These are phyloP conservation scores for Onychorhynchus coronatus DNA, from an alignment of 2,113 vertebrate genomes.

Conservation along the genomic window DNA sequence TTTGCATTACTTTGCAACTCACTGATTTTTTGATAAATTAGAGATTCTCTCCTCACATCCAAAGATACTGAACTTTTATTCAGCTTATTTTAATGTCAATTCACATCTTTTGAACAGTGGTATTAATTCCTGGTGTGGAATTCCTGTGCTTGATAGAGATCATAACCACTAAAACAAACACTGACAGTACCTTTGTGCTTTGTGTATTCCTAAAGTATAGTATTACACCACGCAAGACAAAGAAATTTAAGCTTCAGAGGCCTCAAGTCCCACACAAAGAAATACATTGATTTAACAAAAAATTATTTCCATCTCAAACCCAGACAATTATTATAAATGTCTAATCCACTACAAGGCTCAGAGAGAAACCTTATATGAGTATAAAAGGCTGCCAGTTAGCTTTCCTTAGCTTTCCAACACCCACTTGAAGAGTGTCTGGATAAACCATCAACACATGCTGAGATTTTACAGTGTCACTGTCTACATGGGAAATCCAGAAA, in stretches of 20 bases:
- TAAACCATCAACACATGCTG: conserved; percentile 20
- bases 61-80: background rate
- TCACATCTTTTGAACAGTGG: background rate
- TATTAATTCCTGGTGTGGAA: background rate
- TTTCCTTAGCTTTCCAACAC: background rate
- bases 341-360: background rate
- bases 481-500: background rate
- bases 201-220: background rate
- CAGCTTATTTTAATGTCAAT: background rate
- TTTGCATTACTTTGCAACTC: background rate
- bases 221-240: background rate
- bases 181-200: background rate
- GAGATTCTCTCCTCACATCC: background rate
- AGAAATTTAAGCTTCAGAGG: background rate
- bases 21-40: background rate
- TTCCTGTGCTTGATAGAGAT: background rate
- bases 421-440: conserved; percentile 1
- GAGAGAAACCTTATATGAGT: background rate
- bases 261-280: background rate
- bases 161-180: background rate
- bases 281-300: background rate
- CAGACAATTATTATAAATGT: background rate
- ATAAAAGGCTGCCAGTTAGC: background rate
- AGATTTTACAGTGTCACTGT: background rate
- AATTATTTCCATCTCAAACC: background rate